phyloP scores from a whole-genome alignment of 2,888 invertebrate species.

The Lottia gigantea region DNA sequence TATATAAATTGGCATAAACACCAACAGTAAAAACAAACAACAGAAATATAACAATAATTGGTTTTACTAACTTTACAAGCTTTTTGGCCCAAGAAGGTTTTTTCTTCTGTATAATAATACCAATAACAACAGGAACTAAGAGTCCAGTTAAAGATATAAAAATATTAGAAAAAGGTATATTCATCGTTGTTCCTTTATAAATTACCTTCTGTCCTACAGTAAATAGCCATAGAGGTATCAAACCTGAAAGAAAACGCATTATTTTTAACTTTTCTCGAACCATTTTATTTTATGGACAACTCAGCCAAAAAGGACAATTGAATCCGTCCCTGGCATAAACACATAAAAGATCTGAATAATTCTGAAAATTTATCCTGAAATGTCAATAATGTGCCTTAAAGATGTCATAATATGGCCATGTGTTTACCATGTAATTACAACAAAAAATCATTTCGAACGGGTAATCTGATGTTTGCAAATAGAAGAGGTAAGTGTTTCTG shows the following conservation, averaged over 20 bases:
- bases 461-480: too few relatives aligned
- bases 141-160: slow-evolving; percentile 67
- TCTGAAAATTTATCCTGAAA: too few relatives aligned
- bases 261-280: too few relatives aligned
- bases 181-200: slow-evolving; percentile 56
- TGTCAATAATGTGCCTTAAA: too few relatives aligned
- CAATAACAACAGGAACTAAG: slow-evolving; percentile 69
- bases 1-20: slow-evolving; percentile 68
- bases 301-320: too few relatives aligned
- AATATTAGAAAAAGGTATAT: slow-evolving; percentile 69
- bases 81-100: slow-evolving; percentile 61
- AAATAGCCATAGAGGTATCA: slow-evolving; percentile 72
- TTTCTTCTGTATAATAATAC: slow-evolving; percentile 67
- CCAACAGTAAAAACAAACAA: slow-evolving; percentile 69
- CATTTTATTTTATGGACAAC: too few relatives aligned
- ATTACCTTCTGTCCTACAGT: slow-evolving; percentile 65
- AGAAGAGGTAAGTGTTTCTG: background rate
- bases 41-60: slow-evolving; percentile 68
- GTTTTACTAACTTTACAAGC: slow-evolving; percentile 64
- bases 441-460: too few relatives aligned
- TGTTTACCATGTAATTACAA: too few relatives aligned
- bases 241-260: slow-evolving; percentile 55
- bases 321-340: too few relatives aligned
- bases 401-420: too few relatives aligned
- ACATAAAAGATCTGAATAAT: too few relatives aligned